Conservation (phyloP, 2,797 vertebrate genomes). For the Hafferia zeledoni region DNA sequence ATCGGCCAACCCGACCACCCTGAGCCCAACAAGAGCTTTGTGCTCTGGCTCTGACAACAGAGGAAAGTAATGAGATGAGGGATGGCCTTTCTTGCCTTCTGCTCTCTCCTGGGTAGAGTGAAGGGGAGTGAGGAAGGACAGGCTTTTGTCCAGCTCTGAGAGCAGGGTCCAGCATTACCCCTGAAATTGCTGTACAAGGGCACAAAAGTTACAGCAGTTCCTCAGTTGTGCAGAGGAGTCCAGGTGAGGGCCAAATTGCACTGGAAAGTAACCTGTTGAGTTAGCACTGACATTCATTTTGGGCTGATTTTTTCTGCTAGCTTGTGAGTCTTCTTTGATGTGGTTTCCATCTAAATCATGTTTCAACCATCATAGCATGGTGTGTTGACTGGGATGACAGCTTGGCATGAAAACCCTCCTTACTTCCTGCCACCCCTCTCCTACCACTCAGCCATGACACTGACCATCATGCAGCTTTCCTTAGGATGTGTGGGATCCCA, state of each 20-base stretch:
- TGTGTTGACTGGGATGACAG: accelerated
- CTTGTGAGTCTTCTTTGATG: neutral
- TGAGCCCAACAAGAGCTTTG: neutral
- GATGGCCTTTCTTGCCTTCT: neutral
- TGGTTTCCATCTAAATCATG: neutral
- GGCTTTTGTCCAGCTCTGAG: neutral
- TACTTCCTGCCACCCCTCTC: neutral
- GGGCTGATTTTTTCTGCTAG: neutral
- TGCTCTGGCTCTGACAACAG: neutral
- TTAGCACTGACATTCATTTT: accelerated
- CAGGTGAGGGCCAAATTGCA: neutral
- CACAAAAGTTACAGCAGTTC: neutral
- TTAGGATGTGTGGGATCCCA: accelerated
- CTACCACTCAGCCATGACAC: neutral
- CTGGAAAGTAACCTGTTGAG: neutral
- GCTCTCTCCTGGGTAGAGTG: neutral
- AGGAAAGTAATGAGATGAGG: neutral
- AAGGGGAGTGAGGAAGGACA: neutral
- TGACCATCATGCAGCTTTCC: neutral
- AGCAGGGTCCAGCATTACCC: neutral
- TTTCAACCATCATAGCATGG: accelerated
- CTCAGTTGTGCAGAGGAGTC: accelerated
- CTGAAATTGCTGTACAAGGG: neutral
- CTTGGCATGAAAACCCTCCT: neutral
- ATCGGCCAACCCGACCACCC: neutral